Evolutionary conservation across 2,888 invertebrate genomes (phyloP).

Genomic region (Megaustenia siamemsis): DNA sequence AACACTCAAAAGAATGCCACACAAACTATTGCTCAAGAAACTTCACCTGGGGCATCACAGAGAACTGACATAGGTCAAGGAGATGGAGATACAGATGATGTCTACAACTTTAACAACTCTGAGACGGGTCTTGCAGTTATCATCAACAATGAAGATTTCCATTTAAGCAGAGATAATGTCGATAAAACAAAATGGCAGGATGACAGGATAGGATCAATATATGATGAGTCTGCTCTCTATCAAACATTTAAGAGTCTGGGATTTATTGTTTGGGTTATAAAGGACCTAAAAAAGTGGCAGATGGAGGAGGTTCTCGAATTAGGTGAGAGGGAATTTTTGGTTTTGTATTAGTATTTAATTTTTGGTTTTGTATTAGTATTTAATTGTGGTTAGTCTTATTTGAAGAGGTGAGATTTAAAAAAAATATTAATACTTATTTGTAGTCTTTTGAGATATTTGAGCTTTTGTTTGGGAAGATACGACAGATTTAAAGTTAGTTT

Average conservation of each 20-base stretch:
- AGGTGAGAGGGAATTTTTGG: constrained; percentile 67
- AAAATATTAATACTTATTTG: no score
- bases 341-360: no score
- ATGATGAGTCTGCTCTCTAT: constrained; percentile 52
- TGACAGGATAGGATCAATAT: constrained; percentile 48
- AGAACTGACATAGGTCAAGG: neutral
- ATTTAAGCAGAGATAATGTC: neutral
- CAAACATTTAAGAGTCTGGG: constrained; percentile 51
- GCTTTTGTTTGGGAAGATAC: no score
- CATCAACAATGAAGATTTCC: constrained; percentile 60
- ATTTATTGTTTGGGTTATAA: constrained; percentile 55
- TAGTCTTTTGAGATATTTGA: no score
- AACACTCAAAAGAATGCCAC: neutral
- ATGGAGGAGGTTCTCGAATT: constrained; percentile 53
- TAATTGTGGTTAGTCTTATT: no score
- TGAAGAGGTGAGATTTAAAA: no score
- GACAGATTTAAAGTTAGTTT: no score
- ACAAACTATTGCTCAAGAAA: neutral
- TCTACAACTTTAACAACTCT: constrained; percentile 54
- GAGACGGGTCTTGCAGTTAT: constrained; percentile 58
- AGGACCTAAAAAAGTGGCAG: constrained; percentile 50
- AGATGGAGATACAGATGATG: constrained; percentile 29
- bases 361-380: no score
- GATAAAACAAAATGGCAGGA: neutral
- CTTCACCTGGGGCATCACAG: neutral